These are phyloP conservation scores for Sebastes baramenuke DNA, from an alignment of 2,797 vertebrate genomes.

Conservation along the genomic window DNA sequence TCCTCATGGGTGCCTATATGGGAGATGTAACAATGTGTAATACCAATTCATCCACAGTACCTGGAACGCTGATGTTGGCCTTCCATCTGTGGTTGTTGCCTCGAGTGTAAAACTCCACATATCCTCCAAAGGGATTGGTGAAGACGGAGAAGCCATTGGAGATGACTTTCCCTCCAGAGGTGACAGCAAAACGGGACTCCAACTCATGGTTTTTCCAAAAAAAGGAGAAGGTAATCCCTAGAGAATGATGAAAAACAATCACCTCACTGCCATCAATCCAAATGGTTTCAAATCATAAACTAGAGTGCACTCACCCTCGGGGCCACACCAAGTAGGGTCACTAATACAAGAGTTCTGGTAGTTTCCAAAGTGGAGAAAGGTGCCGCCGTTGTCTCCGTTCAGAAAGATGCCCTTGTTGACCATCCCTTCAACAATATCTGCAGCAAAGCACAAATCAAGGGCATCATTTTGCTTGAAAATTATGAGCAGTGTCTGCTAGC, in stretches of 20 bases:
- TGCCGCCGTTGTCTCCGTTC: constrained; percentile 85
- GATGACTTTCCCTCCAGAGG: constrained; percentile 91
- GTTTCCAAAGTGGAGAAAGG: constrained; percentile 90
- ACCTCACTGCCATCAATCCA: background rate
- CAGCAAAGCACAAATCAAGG: constrained; percentile 28
- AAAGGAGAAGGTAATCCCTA: constrained; percentile 97
- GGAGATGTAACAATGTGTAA: background rate
- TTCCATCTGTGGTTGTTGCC: constrained; percentile 90
- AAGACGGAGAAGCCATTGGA: constrained; percentile 93
- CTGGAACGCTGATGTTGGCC: constrained; percentile 89
- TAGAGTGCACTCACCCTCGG: constrained; percentile 85
- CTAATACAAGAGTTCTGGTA: constrained; percentile 92
- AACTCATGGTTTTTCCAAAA: constrained; percentile 94
- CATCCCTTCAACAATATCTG: constrained; percentile 96
- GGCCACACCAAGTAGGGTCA: constrained; percentile 89
- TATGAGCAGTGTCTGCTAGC: background rate
- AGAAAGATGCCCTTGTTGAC: constrained; percentile 93
- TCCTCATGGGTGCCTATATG: background rate
- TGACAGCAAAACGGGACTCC: constrained; percentile 78
- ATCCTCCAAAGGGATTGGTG: constrained; percentile 84
- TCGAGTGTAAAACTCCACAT: constrained; percentile 90
- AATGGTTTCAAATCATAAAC: background rate
- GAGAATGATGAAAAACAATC: background rate
- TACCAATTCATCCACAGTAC: constrained; percentile 68
- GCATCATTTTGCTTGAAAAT: constrained; percentile 7